Evolutionary conservation across 2,888 invertebrate genomes (phyloP).

Genomic region (Periphyllus acericola): DNA sequence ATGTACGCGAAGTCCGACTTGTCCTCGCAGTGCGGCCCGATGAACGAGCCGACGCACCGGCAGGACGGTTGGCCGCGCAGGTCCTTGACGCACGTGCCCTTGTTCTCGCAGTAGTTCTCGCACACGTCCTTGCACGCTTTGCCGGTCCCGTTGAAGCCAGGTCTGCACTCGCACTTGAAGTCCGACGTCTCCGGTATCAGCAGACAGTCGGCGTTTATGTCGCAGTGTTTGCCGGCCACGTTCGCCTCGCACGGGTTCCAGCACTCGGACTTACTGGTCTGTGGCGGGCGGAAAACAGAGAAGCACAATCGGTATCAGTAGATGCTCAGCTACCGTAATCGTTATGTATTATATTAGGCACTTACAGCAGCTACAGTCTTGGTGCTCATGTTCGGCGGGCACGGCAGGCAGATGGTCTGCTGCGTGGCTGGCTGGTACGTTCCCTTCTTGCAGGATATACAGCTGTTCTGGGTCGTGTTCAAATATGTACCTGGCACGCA

Average conservation of each 20-base stretch:
- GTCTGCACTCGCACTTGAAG: slow-evolving; percentile 91
- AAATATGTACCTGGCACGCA: slow-evolving; percentile 86
- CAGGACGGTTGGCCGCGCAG: slow-evolving; percentile 85
- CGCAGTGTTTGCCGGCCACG: slow-evolving; percentile 85
- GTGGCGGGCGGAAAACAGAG: slow-evolving; percentile 63
- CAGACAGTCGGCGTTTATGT: slow-evolving; percentile 87
- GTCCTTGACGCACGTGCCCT: slow-evolving; percentile 87
- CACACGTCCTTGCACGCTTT: slow-evolving; percentile 85
- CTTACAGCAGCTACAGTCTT: slow-evolving; percentile 82
- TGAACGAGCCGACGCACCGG: slow-evolving; percentile 90
- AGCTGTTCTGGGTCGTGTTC: slow-evolving; percentile 86
- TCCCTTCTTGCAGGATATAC: slow-evolving; percentile 87
- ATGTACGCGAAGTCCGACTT: slow-evolving; percentile 96
- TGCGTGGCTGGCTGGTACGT: slow-evolving; percentile 90
- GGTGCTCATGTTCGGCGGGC: slow-evolving; percentile 92
- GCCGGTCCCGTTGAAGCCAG: slow-evolving; percentile 91
- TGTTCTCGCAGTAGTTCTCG: slow-evolving; percentile 86
- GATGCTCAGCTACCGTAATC: no score
- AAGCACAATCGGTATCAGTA: neutral
- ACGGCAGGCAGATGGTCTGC: slow-evolving; percentile 85
- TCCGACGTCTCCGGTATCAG: slow-evolving; percentile 84
- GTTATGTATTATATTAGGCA: no score
- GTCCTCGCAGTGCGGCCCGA: slow-evolving; percentile 86
- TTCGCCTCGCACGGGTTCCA: slow-evolving; percentile 90
- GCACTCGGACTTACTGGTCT: slow-evolving; percentile 84